Percentiles rank a stretch among this genome's conserved stretches.
phyloP scores from a whole-genome alignment of 2,113 vertebrate genomes.

The Oenanthe melanoleuca region DNA sequence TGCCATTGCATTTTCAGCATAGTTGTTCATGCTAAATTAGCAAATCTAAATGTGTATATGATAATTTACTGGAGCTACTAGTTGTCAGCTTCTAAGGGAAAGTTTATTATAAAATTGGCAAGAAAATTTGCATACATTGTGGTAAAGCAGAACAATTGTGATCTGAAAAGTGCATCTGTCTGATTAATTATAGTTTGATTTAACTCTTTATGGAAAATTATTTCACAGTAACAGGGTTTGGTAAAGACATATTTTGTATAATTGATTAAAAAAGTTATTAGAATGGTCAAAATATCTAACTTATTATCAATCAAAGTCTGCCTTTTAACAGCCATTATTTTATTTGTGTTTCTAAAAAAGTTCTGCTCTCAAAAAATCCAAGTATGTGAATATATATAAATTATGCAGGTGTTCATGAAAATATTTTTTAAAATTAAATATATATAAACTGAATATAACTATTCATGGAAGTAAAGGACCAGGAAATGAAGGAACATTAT shows the following conservation, averaged over 20 bases:
- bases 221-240: not conserved
- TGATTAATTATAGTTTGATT: not conserved
- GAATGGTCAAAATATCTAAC: not conserved
- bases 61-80: not conserved
- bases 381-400: not conserved
- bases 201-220: not conserved
- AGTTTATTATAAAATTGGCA: slow-evolving; percentile 57
- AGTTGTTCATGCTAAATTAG: slow-evolving; percentile 55
- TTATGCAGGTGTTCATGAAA: not conserved
- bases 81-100: slow-evolving; percentile 39
- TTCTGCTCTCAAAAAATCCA: not conserved
- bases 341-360: not conserved
- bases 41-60: not conserved
- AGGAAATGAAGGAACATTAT: not conserved
- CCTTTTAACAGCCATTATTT: not conserved
- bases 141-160: not conserved
- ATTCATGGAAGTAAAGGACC: not conserved
- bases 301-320: not conserved
- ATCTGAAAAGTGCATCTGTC: not conserved
- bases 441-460: not conserved
- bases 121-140: not conserved
- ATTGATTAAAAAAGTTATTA: not conserved
- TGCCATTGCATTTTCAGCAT: slow-evolving; percentile 23
- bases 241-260: not conserved
- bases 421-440: not conserved